phyloP scores from a whole-genome alignment of 2,113 vertebrate species.

The Platysteira castanea region DNA sequence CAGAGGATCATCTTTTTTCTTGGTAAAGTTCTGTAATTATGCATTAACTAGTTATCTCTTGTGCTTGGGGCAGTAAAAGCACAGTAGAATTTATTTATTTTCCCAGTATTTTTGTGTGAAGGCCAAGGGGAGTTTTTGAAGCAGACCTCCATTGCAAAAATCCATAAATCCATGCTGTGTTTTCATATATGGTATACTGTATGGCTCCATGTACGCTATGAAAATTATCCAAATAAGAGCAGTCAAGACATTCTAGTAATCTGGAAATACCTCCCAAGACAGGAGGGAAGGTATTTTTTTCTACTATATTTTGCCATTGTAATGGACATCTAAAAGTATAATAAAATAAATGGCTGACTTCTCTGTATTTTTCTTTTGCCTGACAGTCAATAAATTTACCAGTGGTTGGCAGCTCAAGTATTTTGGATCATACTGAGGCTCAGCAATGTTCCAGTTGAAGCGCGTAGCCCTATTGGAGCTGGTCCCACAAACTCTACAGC shows the following conservation, averaged over 20 bases:
- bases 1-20: not conserved
- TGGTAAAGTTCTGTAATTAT: not conserved
- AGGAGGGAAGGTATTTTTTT: not conserved
- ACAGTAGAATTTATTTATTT: not conserved
- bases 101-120: not conserved
- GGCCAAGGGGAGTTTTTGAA: not conserved
- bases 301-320: not conserved
- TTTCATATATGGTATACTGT: not conserved
- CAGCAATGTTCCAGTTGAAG: slow-evolving; percentile 14
- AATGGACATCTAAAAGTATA: not conserved
- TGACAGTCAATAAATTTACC: slow-evolving; percentile 47
- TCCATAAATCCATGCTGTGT: not conserved
- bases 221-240: slow-evolving; percentile 9
- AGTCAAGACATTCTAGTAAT: not conserved
- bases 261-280: slow-evolving; percentile 10
- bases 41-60: not conserved
- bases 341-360: slow-evolving; percentile 29
- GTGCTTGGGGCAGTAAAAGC: not conserved
- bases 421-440: slow-evolving; percentile 5
- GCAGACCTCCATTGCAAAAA: not conserved
- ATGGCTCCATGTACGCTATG: not conserved
- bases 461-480: not conserved
- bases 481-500: not conserved
- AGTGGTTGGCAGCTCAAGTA: slow-evolving; percentile 19
- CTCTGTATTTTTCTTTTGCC: not conserved